Evolutionary conservation across 1,140 invertebrate genomes (phyloP).

Genomic region (Bombus soroeensis): DNA sequence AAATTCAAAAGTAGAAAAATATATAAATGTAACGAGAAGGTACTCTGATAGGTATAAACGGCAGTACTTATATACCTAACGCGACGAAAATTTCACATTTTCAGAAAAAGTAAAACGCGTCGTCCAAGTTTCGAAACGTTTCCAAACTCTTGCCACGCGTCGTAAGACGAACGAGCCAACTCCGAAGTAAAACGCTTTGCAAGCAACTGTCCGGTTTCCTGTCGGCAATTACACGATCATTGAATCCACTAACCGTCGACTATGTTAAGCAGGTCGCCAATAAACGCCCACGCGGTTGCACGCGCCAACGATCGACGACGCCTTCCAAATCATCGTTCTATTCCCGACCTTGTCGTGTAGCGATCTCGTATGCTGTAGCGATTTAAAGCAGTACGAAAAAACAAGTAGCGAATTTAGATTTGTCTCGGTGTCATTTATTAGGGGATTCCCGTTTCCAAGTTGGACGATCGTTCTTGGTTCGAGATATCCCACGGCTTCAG

Average conservation of each 20-base stretch:
- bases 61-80: no score
- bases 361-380: background rate
- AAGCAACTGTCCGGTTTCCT: conserved; percentile 57
- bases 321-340: conserved; percentile 34
- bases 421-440: conserved; percentile 36
- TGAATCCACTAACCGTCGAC: conserved; percentile 67
- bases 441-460: conserved; percentile 11
- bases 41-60: no score
- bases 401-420: conserved; percentile 27
- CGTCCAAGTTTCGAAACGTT: background rate
- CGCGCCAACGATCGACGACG: conserved; percentile 38
- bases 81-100: background rate
- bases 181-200: conserved; percentile 20
- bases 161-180: conserved; percentile 16
- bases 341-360: background rate
- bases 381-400: background rate
- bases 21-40: background rate
- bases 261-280: conserved; percentile 67
- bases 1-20: no score
- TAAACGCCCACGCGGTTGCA: conserved; percentile 64
- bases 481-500: background rate
- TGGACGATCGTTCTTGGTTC: conserved; percentile 18
- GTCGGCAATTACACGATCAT: conserved; percentile 69
- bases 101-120: no score
- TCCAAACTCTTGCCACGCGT: conserved; percentile 21